These are phyloP conservation scores for Grammomys surdaster DNA, from an alignment of 2,113 vertebrate species.

Conservation along the genomic window DNA sequence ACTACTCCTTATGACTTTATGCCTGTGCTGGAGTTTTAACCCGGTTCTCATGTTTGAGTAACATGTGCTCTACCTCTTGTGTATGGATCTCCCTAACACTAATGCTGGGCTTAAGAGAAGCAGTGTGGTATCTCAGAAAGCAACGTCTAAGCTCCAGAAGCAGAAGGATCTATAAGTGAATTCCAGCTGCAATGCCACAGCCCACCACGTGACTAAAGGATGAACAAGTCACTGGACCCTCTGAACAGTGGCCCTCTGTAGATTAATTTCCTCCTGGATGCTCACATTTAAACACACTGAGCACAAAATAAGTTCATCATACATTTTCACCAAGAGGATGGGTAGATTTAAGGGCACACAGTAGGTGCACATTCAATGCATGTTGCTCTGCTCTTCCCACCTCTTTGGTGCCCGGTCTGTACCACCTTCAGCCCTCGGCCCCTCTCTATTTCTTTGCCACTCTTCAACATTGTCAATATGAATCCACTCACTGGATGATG, in stretches of 20 bases:
- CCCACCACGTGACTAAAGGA: no score
- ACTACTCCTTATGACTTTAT: not conserved
- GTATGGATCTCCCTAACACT: not conserved
- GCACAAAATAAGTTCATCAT: not conserved
- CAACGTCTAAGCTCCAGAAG: not conserved
- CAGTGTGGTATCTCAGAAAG: not conserved
- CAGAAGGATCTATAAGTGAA: not conserved
- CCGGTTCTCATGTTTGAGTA: not conserved
- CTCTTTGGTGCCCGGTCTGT: not conserved
- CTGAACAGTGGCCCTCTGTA: not conserved
- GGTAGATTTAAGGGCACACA: not conserved
- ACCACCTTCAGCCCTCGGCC: not conserved
- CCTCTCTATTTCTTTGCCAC: not conserved
- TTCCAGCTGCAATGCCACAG: not conserved
- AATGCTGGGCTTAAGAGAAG: no score
- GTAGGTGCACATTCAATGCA: not conserved
- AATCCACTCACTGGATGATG: not conserved
- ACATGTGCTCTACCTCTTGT: no score
- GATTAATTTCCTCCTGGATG: not conserved
- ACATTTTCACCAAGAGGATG: no score
- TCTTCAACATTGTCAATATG: accelerated
- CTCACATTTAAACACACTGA: not conserved
- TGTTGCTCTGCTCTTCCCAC: not conserved
- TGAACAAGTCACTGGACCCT: not conserved
- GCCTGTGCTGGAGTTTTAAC: not conserved